A percentile compares a stretch with the other conserved stretches of the same genome.
phyloP scores from a whole-genome alignment of 1,140 invertebrate genomes.

The Sitophilus oryzae region DNA sequence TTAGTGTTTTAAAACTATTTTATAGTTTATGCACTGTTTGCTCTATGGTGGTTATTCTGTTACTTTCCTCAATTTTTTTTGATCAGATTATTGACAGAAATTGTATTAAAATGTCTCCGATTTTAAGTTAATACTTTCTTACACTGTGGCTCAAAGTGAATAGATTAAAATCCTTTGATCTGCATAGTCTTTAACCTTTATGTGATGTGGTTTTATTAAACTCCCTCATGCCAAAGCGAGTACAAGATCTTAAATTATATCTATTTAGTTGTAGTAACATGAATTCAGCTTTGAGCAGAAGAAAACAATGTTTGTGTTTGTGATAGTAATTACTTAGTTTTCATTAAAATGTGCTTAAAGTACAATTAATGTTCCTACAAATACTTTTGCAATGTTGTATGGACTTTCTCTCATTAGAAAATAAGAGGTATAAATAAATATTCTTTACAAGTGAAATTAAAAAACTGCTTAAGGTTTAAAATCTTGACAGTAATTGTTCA shows the following conservation, averaged over 20 bases:
- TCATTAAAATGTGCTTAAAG: neutral
- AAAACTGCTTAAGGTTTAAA: neutral
- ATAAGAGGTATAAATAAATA: no score
- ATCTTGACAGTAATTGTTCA: conserved; percentile 18
- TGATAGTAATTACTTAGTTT: neutral
- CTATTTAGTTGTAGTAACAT: neutral
- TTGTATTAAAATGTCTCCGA: no score
- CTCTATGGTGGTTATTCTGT: neutral
- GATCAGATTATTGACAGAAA: no score
- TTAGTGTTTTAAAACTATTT: neutral
- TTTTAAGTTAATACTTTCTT: no score
- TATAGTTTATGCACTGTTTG: neutral
- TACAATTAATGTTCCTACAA: neutral
- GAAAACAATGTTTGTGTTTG: neutral
- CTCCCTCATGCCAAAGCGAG: neutral
- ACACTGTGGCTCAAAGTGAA: no score
- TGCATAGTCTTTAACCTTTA: no score
- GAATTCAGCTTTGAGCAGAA: neutral
- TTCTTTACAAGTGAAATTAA: neutral
- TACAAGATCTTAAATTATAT: neutral
- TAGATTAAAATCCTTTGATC: no score
- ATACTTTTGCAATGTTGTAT: neutral
- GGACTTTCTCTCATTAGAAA: neutral
- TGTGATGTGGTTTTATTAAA: neutral
- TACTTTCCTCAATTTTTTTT: no score